Percentiles rank a stretch among this genome's conserved stretches.
Evolutionary conservation across 1,140 invertebrate genomes (phyloP).

Genomic region (Brachionus angularis): DNA sequence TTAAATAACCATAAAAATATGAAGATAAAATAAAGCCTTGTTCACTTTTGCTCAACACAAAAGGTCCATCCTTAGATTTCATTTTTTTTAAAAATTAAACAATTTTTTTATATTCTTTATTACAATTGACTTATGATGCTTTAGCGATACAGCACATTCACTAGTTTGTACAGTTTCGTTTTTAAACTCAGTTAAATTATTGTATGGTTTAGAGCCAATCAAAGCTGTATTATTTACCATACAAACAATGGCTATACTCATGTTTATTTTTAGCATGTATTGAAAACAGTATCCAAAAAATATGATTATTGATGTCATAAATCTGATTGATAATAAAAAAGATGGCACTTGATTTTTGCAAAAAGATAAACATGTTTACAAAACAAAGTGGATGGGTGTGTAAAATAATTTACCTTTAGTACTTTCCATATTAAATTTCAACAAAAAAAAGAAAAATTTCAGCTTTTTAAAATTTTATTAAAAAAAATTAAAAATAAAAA

Average conservation of each 20-base stretch:
- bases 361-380: too few relatives aligned
- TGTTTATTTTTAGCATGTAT: slow-evolving; percentile 78
- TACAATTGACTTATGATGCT: slow-evolving; percentile 1
- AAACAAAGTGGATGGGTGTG: too few relatives aligned
- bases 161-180: not conserved
- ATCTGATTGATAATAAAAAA: slow-evolving; percentile 39
- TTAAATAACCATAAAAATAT: slow-evolving; percentile 58
- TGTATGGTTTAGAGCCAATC: not conserved
- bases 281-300: slow-evolving; percentile 49
- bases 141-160: not conserved
- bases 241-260: slow-evolving; percentile 80
- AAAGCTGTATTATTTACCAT: slow-evolving; percentile 63
- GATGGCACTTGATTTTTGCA: not conserved
- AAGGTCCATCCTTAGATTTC: slow-evolving; percentile 51
- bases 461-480: too few relatives aligned
- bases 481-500: too few relatives aligned
- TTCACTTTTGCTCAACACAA: slow-evolving; percentile 52
- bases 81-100: not conserved
- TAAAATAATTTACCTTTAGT: not conserved
- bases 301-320: slow-evolving; percentile 47
- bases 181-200: not conserved
- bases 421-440: not conserved
- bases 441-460: too few relatives aligned
- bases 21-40: slow-evolving; percentile 55
- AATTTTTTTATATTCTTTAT: not conserved